Base-by-base conservation (phyloP, 2,888 invertebrate genomes). In the Chorisops tibialis region DNA sequence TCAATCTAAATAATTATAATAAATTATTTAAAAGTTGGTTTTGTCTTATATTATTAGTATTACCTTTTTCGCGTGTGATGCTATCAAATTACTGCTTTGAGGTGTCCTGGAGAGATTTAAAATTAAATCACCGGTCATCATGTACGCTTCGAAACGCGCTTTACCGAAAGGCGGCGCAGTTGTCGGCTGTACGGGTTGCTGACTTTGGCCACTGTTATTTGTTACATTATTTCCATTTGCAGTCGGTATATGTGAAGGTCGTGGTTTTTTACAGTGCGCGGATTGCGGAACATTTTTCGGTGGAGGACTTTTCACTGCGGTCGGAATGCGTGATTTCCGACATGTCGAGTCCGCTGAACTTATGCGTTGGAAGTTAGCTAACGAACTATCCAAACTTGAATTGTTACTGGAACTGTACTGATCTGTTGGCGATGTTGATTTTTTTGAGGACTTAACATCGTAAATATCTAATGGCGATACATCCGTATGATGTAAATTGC, bases 101-200 rank as follows among this genome's bases (percentile, higher is more conserved):
- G 89, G 89, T 63, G 89, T 90, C 70, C 91, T 82, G 65, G 94
- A 93, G 69, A 96, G 85, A 80, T 95, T 95, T 70, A 96, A 85
- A 77, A 96, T 96, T 73, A 95, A 86, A 79, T 96, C 96, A 48
- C 96, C 96, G 30, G 96, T 96, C 96, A 96, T 96, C 88, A 96
- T 92, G 82, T 93, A 96, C 62, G 94, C 92, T 80, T 94, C 94
- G 80, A 91, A 93, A 78, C 91, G 75, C 61, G 78, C 75, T 67
- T 78, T 78, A 22, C 72, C 71, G 63, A 74, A 73, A 37, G 74
- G 77, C 54, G 74, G 59, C 43, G 66, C 66, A 37, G 22, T 43
- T 16, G 35, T 24, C 45, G 50, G 56, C 30, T 19, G 62, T 18
- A 14, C 22, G 59, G 65, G 61, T 59, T 65, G 63, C 54, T 60